Base-by-base conservation (phyloP, 2,113 vertebrate genomes). In the Lota lota region DNA sequence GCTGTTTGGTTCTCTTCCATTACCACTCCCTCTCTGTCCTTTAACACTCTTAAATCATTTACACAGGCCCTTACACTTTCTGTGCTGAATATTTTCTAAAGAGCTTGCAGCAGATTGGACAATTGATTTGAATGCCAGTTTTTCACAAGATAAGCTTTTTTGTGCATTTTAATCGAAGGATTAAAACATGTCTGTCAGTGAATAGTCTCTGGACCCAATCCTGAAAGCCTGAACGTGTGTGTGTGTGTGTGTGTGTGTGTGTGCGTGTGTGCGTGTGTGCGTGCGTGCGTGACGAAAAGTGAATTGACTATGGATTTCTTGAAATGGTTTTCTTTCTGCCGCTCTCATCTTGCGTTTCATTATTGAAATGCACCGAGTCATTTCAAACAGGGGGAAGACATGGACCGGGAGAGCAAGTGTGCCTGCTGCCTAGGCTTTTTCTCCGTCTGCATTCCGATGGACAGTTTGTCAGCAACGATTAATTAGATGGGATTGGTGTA, bases 121-220 rank as follows among this genome's bases (percentile, higher is more conserved):
- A 69, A 76, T 72, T 70, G 75, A 78, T 75, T 79, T 59, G 60
- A 67, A 76, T 57, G 72, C 67, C 76, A 81, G 82, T 69, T 84
- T 47, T 76, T 70, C 61, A 47, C 36, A 78, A 73, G 78, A 84
- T 86, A 87, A 79, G 72, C 69, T 63, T 64, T 56, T 33, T 59
- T 63, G 56, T 69, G 51, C 22, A 60, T 75, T 76, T 76, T 83
- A 78, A 82, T 85, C 50, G 24, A 73, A 58, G 77, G 76, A 87
- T 87, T 82, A 84, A 82, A 81, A 70, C 76, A 22, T 65, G 60
- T 22, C 69, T 74, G 58, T 66, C 68, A 63, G 66, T 20, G 71
- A 81, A 83, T 66, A 74, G 76, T 68, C 78, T 70, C 69, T 75
- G 73, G 73, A 75, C 75, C 6, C 19, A 61, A 74, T 78, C 69